phyloP scores from a whole-genome alignment of 1,140 invertebrate genomes.

The Sycophaga agraensis region DNA sequence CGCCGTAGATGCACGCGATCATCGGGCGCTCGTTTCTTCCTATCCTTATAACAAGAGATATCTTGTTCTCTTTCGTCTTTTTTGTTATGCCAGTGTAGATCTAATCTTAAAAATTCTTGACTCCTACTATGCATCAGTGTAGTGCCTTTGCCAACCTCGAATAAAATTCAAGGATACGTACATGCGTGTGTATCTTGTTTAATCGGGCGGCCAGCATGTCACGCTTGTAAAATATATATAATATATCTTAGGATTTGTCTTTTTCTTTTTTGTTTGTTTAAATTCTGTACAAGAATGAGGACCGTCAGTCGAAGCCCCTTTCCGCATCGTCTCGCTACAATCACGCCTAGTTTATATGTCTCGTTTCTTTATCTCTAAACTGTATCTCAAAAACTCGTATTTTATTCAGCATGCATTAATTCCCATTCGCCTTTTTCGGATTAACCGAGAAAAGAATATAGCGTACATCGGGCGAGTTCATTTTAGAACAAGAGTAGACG shows the following conservation, averaged over 20 bases:
- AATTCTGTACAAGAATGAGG: slow-evolving; percentile 49
- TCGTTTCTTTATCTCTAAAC: slow-evolving; percentile 11
- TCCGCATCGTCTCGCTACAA: slow-evolving; percentile 32
- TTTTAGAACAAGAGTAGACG: slow-evolving; percentile 5
- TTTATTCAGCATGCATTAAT: background rate
- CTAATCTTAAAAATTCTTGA: slow-evolving; percentile 48
- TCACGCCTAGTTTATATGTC: slow-evolving; percentile 18
- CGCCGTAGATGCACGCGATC: background rate
- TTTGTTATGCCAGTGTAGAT: slow-evolving; percentile 16
- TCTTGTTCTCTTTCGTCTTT: background rate
- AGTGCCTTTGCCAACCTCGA: slow-evolving; percentile 25
- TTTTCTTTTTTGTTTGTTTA: slow-evolving; percentile 20
- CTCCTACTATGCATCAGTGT: slow-evolving; percentile 40
- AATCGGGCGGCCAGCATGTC: slow-evolving; percentile 35
- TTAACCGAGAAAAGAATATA: background rate
- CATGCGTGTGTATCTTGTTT: slow-evolving; percentile 11
- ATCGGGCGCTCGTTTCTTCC: slow-evolving; percentile 11
- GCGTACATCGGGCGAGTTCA: background rate
- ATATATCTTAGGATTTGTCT: slow-evolving; percentile 44
- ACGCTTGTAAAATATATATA: slow-evolving; percentile 47
- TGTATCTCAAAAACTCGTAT: background rate
- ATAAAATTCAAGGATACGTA: slow-evolving; percentile 1
- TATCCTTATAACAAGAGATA: background rate
- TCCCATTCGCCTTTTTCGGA: background rate
- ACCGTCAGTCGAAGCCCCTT: slow-evolving; percentile 42